Evolutionary conservation across 2,888 invertebrate genomes (phyloP).

Genomic region (Pammene aurita): DNA sequence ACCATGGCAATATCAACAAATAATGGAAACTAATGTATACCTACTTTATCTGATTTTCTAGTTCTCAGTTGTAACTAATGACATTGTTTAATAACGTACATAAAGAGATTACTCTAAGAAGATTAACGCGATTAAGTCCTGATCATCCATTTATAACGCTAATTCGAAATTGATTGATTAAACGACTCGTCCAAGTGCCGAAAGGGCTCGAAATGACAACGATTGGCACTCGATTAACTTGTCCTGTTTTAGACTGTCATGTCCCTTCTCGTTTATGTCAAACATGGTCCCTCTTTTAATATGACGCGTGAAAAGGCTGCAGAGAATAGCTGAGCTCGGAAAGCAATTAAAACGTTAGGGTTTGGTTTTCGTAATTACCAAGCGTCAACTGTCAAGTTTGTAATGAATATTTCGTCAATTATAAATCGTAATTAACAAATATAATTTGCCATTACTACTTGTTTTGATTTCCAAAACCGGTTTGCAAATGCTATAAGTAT

Average conservation of each 20-base stretch:
- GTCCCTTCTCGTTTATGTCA: conserved; percentile 32
- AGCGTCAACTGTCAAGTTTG: not conserved
- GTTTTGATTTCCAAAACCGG: not conserved
- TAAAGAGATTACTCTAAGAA: conserved; percentile 27
- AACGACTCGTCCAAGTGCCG: conserved; percentile 17
- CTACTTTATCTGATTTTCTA: no score
- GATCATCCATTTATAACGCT: conserved; percentile 36
- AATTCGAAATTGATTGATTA: conserved; percentile 38
- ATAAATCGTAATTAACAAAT: not conserved
- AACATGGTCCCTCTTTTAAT: conserved; percentile 6
- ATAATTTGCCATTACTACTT: not conserved
- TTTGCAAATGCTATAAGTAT: not conserved
- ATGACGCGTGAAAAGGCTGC: conserved; percentile 27
- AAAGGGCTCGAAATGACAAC: conserved; percentile 35
- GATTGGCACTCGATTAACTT: conserved; percentile 39
- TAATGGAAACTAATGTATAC: no score
- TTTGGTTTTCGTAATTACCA: conserved; percentile 4
- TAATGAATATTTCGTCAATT: not conserved
- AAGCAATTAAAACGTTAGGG: conserved; percentile 10
- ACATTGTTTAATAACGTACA: conserved; percentile 27
- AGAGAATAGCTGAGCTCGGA: not conserved
- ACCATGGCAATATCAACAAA: no score
- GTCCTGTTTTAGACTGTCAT: conserved; percentile 22
- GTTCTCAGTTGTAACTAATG: not conserved
- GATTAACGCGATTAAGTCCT: conserved; percentile 30